Percentiles rank a stretch among this genome's conserved stretches.
Evolutionary conservation across 2,888 invertebrate genomes (phyloP).

Genomic region (Alloplasta piceator): DNA sequence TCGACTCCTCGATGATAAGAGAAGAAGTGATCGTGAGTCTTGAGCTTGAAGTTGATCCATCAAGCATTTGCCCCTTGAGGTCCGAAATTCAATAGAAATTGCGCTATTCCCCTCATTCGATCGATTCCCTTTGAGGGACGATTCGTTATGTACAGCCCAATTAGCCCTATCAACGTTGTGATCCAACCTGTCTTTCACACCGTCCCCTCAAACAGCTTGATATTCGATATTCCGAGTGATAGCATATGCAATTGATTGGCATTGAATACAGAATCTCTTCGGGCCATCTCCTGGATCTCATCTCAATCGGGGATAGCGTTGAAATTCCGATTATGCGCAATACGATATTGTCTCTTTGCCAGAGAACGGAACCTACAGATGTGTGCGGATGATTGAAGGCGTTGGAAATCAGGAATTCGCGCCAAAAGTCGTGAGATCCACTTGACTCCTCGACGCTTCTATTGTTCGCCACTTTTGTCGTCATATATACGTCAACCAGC

Average conservation of each 20-base stretch:
- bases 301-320: background rate
- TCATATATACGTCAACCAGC: background rate
- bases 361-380: background rate
- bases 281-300: slow-evolving; percentile 4
- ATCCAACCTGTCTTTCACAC: background rate
- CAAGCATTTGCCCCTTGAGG: too few species aligned
- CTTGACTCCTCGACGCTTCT: slow-evolving; percentile 25
- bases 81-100: too few species aligned
- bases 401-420: slow-evolving; percentile 28
- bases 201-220: background rate
- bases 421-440: slow-evolving; percentile 50
- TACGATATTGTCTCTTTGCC: slow-evolving; percentile 9
- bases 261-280: background rate
- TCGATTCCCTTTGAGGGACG: background rate
- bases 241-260: background rate
- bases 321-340: background rate
- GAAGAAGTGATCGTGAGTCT: too few species aligned
- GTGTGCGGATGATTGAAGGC: background rate
- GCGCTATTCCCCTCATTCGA: background rate
- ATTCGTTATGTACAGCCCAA: slow-evolving; percentile 2
- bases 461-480: background rate
- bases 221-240: background rate
- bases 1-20: background rate
- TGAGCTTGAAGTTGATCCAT: too few species aligned
- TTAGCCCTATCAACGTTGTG: background rate